A percentile compares a stretch with the other conserved stretches of the same genome.
Conservation (phyloP, 2,888 invertebrate species). For the Harpalus rubripes region DNA sequence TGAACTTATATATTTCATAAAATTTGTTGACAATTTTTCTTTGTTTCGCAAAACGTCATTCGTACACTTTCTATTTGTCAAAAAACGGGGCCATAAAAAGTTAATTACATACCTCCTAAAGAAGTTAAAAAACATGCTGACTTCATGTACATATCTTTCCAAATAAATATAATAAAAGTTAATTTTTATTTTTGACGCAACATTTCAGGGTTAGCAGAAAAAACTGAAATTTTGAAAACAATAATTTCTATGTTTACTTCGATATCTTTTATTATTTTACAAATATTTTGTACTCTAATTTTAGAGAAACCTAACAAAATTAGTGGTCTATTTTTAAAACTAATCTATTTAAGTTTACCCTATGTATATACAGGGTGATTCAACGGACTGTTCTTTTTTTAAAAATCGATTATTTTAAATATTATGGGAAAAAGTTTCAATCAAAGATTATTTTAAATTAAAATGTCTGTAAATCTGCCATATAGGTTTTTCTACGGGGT, state of each 20-base stretch:
- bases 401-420: too few species aligned
- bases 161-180: constrained; percentile 3
- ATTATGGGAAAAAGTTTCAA: too few species aligned
- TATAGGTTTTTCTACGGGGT: too few species aligned
- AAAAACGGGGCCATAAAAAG: not conserved
- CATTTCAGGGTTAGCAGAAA: constrained; percentile 23
- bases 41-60: not conserved
- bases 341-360: constrained; percentile 29
- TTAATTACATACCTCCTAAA: not conserved
- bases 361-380: not conserved
- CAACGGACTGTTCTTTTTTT: too few species aligned
- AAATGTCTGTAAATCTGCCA: too few species aligned
- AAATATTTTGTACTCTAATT: constrained; percentile 38
- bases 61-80: not conserved
- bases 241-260: constrained; percentile 18
- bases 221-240: constrained; percentile 49
- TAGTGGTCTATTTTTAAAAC: constrained; percentile 18
- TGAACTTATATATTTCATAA: not conserved
- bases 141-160: constrained; percentile 34
- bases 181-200: constrained; percentile 11
- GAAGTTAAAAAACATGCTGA: constrained; percentile 29
- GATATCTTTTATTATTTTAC: constrained; percentile 44
- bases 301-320: constrained; percentile 14
- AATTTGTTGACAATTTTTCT: constrained; percentile 7
- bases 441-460: too few species aligned